Conservation (phyloP, 2,888 invertebrate genomes). For the Thecocarcelia acutangulata region DNA sequence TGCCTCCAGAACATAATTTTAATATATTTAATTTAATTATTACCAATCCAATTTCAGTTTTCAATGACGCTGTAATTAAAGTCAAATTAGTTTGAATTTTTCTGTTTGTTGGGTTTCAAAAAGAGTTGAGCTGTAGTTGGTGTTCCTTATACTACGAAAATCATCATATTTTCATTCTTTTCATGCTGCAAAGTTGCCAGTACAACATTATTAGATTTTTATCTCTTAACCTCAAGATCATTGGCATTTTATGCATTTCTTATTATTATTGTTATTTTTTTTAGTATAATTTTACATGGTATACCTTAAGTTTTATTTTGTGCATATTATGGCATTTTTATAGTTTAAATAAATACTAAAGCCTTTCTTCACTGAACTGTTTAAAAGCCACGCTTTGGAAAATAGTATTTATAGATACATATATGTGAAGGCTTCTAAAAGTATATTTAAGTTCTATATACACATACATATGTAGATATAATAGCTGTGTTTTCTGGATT, state of each 20-base stretch:
- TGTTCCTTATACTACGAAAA: slow-evolving; percentile 19
- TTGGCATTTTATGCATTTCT: slow-evolving; percentile 57
- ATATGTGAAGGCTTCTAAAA: no score
- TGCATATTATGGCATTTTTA: no score
- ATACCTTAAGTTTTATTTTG: not conserved
- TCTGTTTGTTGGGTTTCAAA: not conserved
- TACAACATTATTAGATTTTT: slow-evolving; percentile 64
- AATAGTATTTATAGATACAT: no score
- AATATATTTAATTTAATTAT: no score
- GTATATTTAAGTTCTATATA: no score
- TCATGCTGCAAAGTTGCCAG: slow-evolving; percentile 51
- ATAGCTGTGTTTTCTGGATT: no score
- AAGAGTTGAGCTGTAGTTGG: not conserved
- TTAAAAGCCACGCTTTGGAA: not conserved
- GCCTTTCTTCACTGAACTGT: not conserved
- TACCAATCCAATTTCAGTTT: no score
- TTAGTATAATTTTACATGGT: slow-evolving; percentile 6
- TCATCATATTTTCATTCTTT: slow-evolving; percentile 26
- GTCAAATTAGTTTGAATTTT: no score
- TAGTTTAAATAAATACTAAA: not conserved
- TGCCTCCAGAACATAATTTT: no score
- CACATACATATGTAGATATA: no score
- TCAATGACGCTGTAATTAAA: no score
- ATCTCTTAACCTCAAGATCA: slow-evolving; percentile 68
- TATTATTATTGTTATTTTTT: slow-evolving; percentile 23